Conservation (phyloP, 2,888 invertebrate genomes). For the Lucinisca nassula region DNA sequence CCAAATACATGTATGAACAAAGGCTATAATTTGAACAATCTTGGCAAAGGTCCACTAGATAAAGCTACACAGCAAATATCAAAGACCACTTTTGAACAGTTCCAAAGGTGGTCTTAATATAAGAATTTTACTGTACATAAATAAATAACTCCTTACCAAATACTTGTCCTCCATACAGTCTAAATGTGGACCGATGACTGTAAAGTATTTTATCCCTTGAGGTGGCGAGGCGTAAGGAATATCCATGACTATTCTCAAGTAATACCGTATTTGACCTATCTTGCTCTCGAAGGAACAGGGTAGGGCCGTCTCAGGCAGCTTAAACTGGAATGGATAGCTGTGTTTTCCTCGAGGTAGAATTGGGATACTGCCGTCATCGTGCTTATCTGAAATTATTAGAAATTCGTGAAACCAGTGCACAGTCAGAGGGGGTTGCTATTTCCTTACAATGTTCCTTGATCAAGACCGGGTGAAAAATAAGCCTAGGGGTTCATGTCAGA, state of each 20-base stretch:
- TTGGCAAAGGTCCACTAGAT: no score
- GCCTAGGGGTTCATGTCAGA: no score
- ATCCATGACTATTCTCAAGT: constrained; percentile 90
- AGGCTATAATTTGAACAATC: no score
- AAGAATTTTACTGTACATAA: no score
- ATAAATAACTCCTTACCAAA: constrained; percentile 89
- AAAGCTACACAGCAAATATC: no score
- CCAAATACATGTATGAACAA: no score
- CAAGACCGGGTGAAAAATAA: no score
- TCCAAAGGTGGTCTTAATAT: no score
- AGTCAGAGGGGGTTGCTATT: no score
- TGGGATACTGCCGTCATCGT: constrained; percentile 86
- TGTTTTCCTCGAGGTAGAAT: constrained; percentile 92
- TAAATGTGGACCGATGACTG: constrained; percentile 93
- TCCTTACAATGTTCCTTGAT: no score
- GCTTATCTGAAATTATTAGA: constrained; percentile 84
- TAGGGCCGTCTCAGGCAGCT: constrained; percentile 92
- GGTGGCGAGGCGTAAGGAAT: constrained; percentile 94
- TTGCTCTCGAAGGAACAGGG: constrained; percentile 94
- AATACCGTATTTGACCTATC: constrained; percentile 92
- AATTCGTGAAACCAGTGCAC: no score
- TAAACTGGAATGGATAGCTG: constrained; percentile 92
- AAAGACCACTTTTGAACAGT: no score
- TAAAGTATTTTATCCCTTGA: constrained; percentile 94
- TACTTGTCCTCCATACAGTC: constrained; percentile 95